Evolutionary conservation across 2,113 vertebrate species (phyloP).

Genomic region (Chrysochloris asiatica): DNA sequence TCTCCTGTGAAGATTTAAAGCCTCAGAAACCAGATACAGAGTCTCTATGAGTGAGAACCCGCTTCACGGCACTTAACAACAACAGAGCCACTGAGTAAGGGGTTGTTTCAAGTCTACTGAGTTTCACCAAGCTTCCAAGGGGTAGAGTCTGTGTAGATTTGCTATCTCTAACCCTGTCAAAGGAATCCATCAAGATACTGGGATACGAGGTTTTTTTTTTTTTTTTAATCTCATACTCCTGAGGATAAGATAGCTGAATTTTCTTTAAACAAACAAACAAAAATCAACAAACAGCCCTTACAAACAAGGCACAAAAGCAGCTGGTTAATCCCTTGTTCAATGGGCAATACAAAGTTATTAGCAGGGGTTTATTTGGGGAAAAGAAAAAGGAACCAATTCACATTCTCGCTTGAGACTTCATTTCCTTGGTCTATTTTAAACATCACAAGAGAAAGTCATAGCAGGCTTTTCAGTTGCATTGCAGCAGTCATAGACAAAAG

Average conservation of each 20-base stretch:
- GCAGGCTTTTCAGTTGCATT: slow-evolving; percentile 29
- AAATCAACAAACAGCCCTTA: too few species aligned
- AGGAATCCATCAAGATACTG: slow-evolving; percentile 27
- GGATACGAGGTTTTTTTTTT: slow-evolving; percentile 33
- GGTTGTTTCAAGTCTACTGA: background rate
- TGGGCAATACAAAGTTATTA: background rate
- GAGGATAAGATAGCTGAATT: background rate
- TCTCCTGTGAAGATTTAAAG: too few species aligned
- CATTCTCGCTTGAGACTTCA: background rate
- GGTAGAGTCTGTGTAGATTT: background rate
- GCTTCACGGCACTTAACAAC: too few species aligned
- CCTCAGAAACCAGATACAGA: too few species aligned
- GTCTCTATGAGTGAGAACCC: too few species aligned
- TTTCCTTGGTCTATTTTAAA: slow-evolving; percentile 64
- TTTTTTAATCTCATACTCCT: background rate
- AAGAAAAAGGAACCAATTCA: background rate
- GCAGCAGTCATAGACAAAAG: slow-evolving; percentile 1
- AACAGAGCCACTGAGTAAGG: too few species aligned
- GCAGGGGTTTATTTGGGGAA: background rate
- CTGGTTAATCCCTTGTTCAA: slow-evolving; percentile 47
- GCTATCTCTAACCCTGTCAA: slow-evolving; percentile 3
- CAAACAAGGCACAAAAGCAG: background rate
- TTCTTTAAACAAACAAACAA: slow-evolving; percentile 23
- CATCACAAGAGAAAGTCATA: slow-evolving; percentile 49
- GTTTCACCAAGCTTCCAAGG: background rate